Base-by-base conservation (phyloP, 1,140 invertebrate species). In the Drosophila kikkawai region DNA sequence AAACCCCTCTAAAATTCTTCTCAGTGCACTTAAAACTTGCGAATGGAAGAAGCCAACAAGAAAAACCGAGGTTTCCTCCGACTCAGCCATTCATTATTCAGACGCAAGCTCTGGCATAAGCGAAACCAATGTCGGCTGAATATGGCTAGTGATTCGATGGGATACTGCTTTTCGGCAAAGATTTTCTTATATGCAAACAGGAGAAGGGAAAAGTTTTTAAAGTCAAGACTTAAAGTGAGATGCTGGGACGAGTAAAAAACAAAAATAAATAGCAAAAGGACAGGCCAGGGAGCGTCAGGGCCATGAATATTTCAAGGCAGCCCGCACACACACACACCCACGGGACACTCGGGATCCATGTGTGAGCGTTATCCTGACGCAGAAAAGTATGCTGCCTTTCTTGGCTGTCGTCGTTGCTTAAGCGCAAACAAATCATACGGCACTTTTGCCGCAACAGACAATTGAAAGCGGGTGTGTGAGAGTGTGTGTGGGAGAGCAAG, bases 361-460 rank as follows among this genome's bases (percentile, higher is more conserved):
- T 57, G 51, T 41, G 63, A 44, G 37, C 32, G 39, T 64, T 42
- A 64, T 66, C 57, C 42, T 45, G 50, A 61, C 75, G 51, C 71
- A 66, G 66, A 65, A 79, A 70, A 70, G 73, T 53, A 75, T 73
- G 76, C 83, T 74, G 71, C 44, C 47, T 51, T 79, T 41, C 32
- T 4, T 53, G 41, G 70, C 70, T 82, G 79, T 81, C 74, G 73
- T 64, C 84, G 57, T 36, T 56, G 84, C 83, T 87, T 88, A 78
- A 87, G 69, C 67, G 80, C 80, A 88, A 88, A 87, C 84, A 87
- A 87, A 87, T 87, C 84, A 87, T 87, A 80, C 74, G 77, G 61
- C 83, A 79, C 74, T 78, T 69, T 77, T 60, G 64, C 74, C 74
- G 50, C 75, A 71, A 48, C 76, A 87, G 80, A 87, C 80, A 87